These are phyloP conservation scores for Protonibea diacanthus DNA, from an alignment of 2,797 vertebrate genomes.

Conservation along the genomic window DNA sequence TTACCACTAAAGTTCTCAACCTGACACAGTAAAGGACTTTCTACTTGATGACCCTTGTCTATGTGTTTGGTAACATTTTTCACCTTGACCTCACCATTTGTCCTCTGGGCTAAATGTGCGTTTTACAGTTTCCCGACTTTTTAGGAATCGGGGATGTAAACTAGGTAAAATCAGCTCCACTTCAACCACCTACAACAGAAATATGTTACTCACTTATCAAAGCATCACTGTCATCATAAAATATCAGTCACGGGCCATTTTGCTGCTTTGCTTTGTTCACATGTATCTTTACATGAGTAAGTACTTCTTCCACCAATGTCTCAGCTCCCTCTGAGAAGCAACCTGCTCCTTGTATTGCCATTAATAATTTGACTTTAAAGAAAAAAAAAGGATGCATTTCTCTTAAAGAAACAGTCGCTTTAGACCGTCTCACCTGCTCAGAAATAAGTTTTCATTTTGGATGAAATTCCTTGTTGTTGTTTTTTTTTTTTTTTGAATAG, in stretches of 20 bases:
- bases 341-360: constrained; percentile 6
- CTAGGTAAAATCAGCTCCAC: no score
- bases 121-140: no score
- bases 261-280: no score
- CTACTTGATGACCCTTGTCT: background rate
- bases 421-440: constrained; percentile 1
- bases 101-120: no score
- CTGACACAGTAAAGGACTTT: background rate
- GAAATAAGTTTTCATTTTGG: constrained; percentile 23
- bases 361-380: constrained; percentile 18
- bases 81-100: no score
- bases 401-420: constrained; percentile 36
- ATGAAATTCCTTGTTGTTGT: constrained; percentile 29
- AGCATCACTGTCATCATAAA: no score
- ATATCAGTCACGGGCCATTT: no score
- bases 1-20: background rate
- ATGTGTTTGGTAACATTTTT: background rate
- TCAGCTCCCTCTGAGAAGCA: background rate
- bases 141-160: no score
- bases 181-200: no score
- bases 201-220: no score
- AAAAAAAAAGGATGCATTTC: constrained; percentile 12
- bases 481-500: constrained; percentile 35
- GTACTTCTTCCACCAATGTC: background rate
- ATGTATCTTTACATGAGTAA: no score